phyloP scores from a whole-genome alignment of 2,797 vertebrate species.

The Microctenopoma stevenorrisi region DNA sequence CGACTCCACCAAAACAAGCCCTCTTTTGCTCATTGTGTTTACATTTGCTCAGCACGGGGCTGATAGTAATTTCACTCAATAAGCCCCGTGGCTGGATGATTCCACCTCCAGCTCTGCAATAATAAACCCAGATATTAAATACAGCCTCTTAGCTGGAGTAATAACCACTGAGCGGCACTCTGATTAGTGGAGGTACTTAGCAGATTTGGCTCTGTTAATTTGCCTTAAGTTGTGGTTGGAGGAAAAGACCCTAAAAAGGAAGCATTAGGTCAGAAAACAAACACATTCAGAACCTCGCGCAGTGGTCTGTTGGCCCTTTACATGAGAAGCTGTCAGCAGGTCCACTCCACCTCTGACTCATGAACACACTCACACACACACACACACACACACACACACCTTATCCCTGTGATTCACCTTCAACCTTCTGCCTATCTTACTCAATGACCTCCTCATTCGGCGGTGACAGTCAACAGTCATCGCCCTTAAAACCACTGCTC shows the following conservation, averaged over 20 bases:
- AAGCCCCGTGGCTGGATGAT: neutral
- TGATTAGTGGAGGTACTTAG: conserved; percentile 1
- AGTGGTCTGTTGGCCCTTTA: neutral
- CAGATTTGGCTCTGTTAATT: neutral
- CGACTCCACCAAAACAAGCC: conserved; percentile 1
- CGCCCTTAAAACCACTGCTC: too few species aligned
- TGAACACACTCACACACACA: conserved; percentile 7
- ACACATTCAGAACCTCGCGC: neutral
- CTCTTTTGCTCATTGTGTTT: conserved; percentile 19
- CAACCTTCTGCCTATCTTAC: conserved; percentile 27
- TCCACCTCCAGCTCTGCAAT: neutral
- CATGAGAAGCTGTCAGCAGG: neutral
- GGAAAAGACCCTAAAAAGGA: neutral
- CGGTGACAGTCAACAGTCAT: neutral
- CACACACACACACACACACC: conserved; percentile 2
- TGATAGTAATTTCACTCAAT: conserved; percentile 33
- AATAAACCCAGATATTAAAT: conserved; percentile 14
- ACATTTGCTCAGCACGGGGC: conserved; percentile 5
- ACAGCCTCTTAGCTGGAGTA: neutral
- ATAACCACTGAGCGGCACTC: neutral
- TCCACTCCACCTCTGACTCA: conserved; percentile 20
- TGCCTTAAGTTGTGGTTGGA: neutral
- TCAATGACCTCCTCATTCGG: conserved; percentile 1
- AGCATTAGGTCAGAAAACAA: neutral
- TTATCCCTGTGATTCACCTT: conserved; percentile 40